A percentile compares a stretch with the other conserved stretches of the same genome.
Conservation (phyloP, 37 sponge, comb jelly and placozoan genomes). For the Theonella swinhoei region DNA sequence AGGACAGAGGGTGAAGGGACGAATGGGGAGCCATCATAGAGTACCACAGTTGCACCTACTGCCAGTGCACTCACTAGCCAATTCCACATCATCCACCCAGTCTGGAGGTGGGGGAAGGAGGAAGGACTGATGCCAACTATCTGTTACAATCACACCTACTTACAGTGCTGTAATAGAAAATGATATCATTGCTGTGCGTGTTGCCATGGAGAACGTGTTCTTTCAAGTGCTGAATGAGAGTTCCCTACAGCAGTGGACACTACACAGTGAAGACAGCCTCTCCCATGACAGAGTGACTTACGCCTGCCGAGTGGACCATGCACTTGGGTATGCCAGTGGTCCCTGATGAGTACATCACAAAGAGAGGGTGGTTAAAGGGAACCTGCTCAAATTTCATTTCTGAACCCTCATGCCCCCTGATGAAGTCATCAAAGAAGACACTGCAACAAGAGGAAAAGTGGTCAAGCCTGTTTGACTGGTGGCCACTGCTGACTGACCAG, state of each 20-base stretch:
- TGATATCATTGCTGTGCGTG: conserved; percentile 79
- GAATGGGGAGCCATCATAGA: conserved; percentile 98
- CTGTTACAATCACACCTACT: conserved; percentile 2
- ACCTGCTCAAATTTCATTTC: conserved; percentile 85
- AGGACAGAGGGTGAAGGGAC: conserved; percentile 79
- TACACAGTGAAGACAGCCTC: neutral
- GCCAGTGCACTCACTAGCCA: conserved; percentile 94
- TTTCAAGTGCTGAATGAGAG: conserved; percentile 95
- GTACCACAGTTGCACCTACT: conserved; percentile 84
- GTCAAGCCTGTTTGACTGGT: neutral
- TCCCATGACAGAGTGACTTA: conserved; percentile 37
- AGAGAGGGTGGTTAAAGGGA: conserved; percentile 98
- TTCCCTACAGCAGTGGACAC: conserved; percentile 68
- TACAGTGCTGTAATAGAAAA: conserved; percentile 95
- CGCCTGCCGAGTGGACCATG: conserved; percentile 98
- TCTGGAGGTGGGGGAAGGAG: conserved; percentile 40
- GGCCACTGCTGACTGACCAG: conserved; percentile 31
- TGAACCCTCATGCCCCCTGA: conserved; percentile 32
- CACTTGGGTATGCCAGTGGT: conserved; percentile 98
- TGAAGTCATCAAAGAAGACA: conserved; percentile 75
- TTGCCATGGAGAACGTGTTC: conserved; percentile 96
- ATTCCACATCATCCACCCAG: conserved; percentile 99
- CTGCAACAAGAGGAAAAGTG: conserved; percentile 31
- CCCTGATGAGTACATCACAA: conserved; percentile 97
- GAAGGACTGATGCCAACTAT: neutral